Evolutionary conservation across 2,113 vertebrate species (phyloP), one percentile per base, ranked within the genome.

Genomic region (Grus americana): DNA sequence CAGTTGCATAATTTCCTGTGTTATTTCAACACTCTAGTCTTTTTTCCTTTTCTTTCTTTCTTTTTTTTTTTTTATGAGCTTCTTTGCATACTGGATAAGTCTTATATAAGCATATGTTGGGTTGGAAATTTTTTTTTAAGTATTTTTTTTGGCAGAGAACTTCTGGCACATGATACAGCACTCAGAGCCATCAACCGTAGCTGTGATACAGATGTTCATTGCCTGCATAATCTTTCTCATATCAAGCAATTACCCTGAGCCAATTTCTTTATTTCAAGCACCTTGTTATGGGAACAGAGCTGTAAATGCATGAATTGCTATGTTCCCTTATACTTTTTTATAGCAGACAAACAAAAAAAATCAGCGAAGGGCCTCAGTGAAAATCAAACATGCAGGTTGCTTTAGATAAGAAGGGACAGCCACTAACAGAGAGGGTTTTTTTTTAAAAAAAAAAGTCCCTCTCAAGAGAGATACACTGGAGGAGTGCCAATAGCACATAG

Each of bases 131-230:
- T 54, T 81, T 94, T 90, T 92, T 85, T 80, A 49, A 93, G 29
- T 96, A 93, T 95, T 95, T 95, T 94, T 91, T 91, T 97, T 97
- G 95, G 96, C 97, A 97, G 62, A 27, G 50, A 85, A 29, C n/a
- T 96, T 32, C 81, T 97, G 96, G 96, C 97, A 96, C 91, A 88
- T 52, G 87, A 96, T 86, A 22, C 63, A 86, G 91, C 88, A 90
- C 67, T 94, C 94, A 78, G 94, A 97, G 97, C 89, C 96, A 95
- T 97, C 94, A 96, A 92, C 92, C 7, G 42, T 97, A 96, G 95
- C 97, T 97, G 96, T 74, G 87, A 96, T 95, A 95, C 97, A 97
- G 97, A 97, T 96, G 95, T 97, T 97, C 96, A 86, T 95, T 93
- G 96, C 96, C 89, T 97, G 75, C 19, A 80, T 96, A 97, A 96